Percentiles rank a stretch among this genome's conserved stretches.
Conservation (phyloP, 2,797 vertebrate species). For the Salmo trutta region DNA sequence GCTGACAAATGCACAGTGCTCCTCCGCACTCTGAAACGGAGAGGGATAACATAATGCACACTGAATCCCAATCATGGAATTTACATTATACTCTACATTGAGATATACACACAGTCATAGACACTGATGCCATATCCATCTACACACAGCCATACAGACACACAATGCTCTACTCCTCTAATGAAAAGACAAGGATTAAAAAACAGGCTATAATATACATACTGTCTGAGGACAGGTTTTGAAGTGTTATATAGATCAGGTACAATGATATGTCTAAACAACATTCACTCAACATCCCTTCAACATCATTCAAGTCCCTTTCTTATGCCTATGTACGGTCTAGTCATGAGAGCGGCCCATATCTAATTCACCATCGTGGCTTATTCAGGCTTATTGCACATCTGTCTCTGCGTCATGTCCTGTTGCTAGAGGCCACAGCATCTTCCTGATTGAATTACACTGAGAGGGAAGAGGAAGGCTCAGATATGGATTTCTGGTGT, state of each 20-base stretch:
- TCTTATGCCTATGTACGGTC: not conserved
- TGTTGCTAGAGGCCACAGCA: conserved; percentile 30
- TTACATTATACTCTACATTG: not conserved
- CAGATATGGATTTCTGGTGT: not conserved
- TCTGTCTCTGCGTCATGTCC: conserved; percentile 33
- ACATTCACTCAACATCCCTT: not conserved
- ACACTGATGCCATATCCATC: not conserved
- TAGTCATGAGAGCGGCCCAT: conserved; percentile 7
- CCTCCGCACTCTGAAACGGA: conserved; percentile 57
- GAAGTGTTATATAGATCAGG: not conserved
- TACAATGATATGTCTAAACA: not conserved
- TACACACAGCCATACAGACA: not conserved
- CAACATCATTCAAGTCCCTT: not conserved
- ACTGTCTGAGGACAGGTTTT: not conserved
- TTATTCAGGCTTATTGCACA: conserved; percentile 26
- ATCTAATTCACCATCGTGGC: conserved; percentile 9
- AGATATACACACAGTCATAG: not conserved
- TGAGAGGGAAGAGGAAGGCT: not conserved
- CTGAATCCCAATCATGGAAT: not conserved
- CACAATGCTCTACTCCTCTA: not conserved
- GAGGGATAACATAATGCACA: conserved; percentile 13
- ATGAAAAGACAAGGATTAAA: not conserved
- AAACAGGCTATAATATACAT: not conserved
- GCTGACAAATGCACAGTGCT: conserved; percentile 77
- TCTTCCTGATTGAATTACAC: conserved; percentile 39